These are phyloP conservation scores for Deilephila porcellus DNA, from an alignment of 2,888 invertebrate genomes.

Conservation along the genomic window DNA sequence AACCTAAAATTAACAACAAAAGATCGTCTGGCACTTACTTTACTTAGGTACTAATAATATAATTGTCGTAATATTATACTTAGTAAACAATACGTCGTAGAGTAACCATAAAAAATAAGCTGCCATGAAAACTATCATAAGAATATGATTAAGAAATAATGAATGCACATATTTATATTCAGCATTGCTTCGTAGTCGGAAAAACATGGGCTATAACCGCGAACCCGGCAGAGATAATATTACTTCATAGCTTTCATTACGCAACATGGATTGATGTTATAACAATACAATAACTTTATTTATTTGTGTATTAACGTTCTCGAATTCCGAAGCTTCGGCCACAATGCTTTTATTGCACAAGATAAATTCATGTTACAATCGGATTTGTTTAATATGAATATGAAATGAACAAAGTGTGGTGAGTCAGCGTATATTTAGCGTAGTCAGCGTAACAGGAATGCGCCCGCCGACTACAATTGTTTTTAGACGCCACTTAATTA, in stretches of 20 bases:
- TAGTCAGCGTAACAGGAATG: slow-evolving; percentile 45
- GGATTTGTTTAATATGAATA: slow-evolving; percentile 68
- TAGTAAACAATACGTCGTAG: background rate
- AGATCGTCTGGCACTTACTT: too few relatives aligned
- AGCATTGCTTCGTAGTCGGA: slow-evolving; percentile 5
- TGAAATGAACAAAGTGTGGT: slow-evolving; percentile 58
- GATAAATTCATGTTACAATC: slow-evolving; percentile 69
- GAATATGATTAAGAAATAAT: background rate
- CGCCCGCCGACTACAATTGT: slow-evolving; percentile 29
- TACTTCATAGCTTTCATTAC: slow-evolving; percentile 30
- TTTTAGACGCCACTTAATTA: slow-evolving; percentile 10
- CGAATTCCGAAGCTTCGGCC: slow-evolving; percentile 45
- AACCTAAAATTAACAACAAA: background rate
- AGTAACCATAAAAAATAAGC: background rate
- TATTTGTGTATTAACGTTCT: slow-evolving; percentile 59
- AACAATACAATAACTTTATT: slow-evolving; percentile 58
- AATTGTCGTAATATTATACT: background rate
- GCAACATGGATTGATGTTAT: slow-evolving; percentile 42
- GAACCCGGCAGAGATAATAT: slow-evolving; percentile 39
- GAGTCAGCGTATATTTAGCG: slow-evolving; percentile 59
- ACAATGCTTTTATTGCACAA: slow-evolving; percentile 69
- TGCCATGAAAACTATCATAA: background rate
- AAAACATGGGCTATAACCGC: slow-evolving; percentile 19
- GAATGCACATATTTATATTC: slow-evolving; percentile 1
- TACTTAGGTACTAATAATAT: background rate